Evolutionary conservation across 2,888 invertebrate genomes (phyloP), one percentile per base, ranked within the genome.

Genomic region (Nemotelus nigrinus): DNA sequence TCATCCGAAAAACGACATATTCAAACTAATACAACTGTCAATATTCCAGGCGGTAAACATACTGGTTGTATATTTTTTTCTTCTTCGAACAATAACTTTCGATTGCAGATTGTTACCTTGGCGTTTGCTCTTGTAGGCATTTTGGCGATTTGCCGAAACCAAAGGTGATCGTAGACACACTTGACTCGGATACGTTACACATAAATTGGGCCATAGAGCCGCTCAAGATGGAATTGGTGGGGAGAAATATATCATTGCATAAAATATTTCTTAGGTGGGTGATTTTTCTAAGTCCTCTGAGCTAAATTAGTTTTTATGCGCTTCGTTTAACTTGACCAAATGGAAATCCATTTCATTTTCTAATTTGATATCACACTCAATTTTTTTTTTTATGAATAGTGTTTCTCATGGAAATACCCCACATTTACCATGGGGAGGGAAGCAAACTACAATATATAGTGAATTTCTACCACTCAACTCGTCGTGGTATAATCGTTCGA

Each of bases 351-450:
- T 25, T 53, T 53, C 10, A 6, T 53, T 7, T 53, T 6, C 53
- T 53, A 53, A 10, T 53, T 53, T 53, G 10, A 53, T 10, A 53
- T 53, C 53, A 53, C 10, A 6, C 53, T 10, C n/a, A 10, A n/a
- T 58, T 58, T 58, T 58, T 25, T 57, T 3, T 60, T 45, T 76
- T 63, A 7, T 63, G n/a, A 3, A 41, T 74, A 86, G 86, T 79
- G 82, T 86, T 57, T 83, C 82, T 41, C 83, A 84, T 78, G 84
- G 84, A 77, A 82, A 81, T 5, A 86, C 84, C 80, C 86, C 85
- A 0, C 83, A 83, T 0, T 79, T 86, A 6, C 80, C 84, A 2
- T 86, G 86, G 86, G 86, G 86, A 7, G 86, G 86, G 0, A 81
- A 82, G n/a, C 76, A 83, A 0, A 82, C 80, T 74, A 82, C 82